Base-by-base conservation (phyloP, 2,797 vertebrate genomes). In the Astyanax mexicanus region DNA sequence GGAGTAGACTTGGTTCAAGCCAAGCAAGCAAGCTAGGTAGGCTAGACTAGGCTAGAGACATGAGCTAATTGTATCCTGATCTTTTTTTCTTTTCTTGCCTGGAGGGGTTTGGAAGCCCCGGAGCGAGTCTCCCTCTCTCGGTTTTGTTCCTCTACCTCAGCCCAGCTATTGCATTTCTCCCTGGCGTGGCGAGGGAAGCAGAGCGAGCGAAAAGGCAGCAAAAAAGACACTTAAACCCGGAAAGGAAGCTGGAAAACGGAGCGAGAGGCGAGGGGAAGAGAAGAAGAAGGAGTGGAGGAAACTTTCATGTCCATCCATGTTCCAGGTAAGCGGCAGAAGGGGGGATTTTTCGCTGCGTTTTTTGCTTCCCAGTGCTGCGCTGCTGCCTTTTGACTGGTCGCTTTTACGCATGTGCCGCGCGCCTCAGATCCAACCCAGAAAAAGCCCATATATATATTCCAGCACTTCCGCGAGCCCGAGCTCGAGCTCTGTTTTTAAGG, bases 1-100 rank as follows among this genome's bases (percentile, higher is more conserved):
- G 2, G 86, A 91, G 91, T 91, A 94, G 94, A 95, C 95, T n/a
- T 95, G 95, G 94, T 96, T 96, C 91, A 94, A 96, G 95, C n/a
- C n/a, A n/a, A n/a, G n/a, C n/a, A n/a, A n/a, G n/a, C n/a, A n/a
- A n/a, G n/a, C n/a, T n/a, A n/a, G n/a, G n/a, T n/a, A n/a, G n/a
- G n/a, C n/a, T n/a, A n/a, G n/a, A n/a, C 95, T 94, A 90, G 94
- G 94, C 94, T 95, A 96, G 95, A 96, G 95, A 94, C 95, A 96
- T 95, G 96, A 97, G 96, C 96, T 98, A 98, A 99, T 98, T 98
- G 96, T 97, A 96, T 98, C 96, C 96, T 97, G 96, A 96, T 98
- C 96, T 76, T 58, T 64, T 55, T 66, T n/a, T n/a, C 98, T 96
- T 76, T 47, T 65, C 96, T 95, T 96, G 96, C 97, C 97, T 97